These are phyloP conservation scores for Clinocottus analis DNA, from an alignment of 2,113 vertebrate genomes.

Conservation along the genomic window DNA sequence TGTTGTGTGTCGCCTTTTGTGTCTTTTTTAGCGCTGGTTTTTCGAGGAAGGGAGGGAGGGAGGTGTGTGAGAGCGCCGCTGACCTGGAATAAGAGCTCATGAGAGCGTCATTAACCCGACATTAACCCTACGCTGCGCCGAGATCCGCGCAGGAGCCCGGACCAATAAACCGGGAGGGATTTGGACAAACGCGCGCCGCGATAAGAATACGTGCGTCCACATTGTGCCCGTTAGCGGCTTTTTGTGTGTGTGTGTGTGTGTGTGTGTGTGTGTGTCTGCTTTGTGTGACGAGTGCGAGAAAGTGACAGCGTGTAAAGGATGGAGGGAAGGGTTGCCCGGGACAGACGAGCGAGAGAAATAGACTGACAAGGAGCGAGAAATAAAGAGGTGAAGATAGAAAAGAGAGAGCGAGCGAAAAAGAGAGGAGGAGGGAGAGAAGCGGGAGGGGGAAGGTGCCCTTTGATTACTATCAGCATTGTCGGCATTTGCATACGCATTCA, in stretches of 20 bases:
- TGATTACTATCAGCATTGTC: conserved; percentile 80
- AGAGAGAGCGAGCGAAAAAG: conserved; percentile 32
- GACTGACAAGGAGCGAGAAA: conserved; percentile 34
- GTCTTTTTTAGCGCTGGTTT: conserved; percentile 55
- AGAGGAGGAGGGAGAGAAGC: conserved; percentile 44
- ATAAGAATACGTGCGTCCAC: conserved; percentile 26
- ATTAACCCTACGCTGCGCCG: conserved; percentile 69
- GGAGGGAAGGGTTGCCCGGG: conserved; percentile 45
- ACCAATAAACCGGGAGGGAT: conserved; percentile 10
- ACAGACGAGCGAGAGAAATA: conserved; percentile 41
- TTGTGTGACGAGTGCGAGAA: conserved; percentile 31
- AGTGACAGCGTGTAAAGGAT: conserved; percentile 32
- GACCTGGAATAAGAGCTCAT: conserved; percentile 79
- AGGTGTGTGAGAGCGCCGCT: conserved; percentile 43
- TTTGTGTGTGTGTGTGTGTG: conserved; percentile 5
- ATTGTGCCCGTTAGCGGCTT: conserved; percentile 41
- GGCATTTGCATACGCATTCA: conserved; percentile 78
- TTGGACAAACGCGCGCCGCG: background rate
- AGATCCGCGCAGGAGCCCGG: conserved; percentile 16
- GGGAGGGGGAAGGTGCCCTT: conserved; percentile 77
- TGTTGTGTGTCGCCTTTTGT: conserved; percentile 70
- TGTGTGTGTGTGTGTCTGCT: too few species aligned
- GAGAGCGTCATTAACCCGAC: conserved; percentile 77
- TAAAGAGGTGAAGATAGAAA: conserved; percentile 44
- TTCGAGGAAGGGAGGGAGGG: conserved; percentile 27